A percentile compares a stretch with the other conserved stretches of the same genome.
Conservation (phyloP, 2,113 vertebrate genomes). For the Paracanthobrama guichenoti region DNA sequence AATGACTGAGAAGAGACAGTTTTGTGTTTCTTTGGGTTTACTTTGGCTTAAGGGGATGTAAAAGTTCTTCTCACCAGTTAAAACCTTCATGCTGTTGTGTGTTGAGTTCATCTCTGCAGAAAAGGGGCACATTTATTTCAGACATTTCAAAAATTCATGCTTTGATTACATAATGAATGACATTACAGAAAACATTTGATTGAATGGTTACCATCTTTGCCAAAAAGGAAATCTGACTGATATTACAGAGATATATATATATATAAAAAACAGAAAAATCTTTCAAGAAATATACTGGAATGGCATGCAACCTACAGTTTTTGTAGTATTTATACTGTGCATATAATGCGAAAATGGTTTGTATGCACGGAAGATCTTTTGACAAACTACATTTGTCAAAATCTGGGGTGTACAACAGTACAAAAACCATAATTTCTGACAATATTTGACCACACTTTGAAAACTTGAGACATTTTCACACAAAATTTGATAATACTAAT, state of each 20-base stretch:
- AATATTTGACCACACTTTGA: not conserved
- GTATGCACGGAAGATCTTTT: not conserved
- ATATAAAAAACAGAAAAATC: not conserved
- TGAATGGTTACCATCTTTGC: not conserved
- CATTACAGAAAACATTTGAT: not conserved
- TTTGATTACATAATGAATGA: not conserved
- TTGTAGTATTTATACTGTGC: not conserved
- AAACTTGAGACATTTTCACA: too few relatives aligned
- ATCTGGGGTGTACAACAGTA: not conserved
- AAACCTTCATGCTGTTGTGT: constrained; percentile 72
- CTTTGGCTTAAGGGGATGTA: constrained; percentile 62
- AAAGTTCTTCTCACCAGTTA: constrained; percentile 62
- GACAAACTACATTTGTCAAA: too few relatives aligned
- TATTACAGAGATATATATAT: too few relatives aligned
- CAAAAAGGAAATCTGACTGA: not conserved
- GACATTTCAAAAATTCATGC: not conserved
- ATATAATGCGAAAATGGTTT: not conserved
- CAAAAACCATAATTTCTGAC: not conserved
- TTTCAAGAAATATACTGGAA: not conserved
- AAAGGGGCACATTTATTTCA: not conserved
- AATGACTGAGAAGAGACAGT: constrained; percentile 41
- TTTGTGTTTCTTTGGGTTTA: constrained; percentile 4
- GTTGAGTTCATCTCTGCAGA: constrained; percentile 61
- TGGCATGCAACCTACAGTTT: not conserved
- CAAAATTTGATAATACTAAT: not conserved